These are phyloP conservation scores for Silurus aristotelis DNA, from an alignment of 2,797 vertebrate species.

Conservation along the genomic window DNA sequence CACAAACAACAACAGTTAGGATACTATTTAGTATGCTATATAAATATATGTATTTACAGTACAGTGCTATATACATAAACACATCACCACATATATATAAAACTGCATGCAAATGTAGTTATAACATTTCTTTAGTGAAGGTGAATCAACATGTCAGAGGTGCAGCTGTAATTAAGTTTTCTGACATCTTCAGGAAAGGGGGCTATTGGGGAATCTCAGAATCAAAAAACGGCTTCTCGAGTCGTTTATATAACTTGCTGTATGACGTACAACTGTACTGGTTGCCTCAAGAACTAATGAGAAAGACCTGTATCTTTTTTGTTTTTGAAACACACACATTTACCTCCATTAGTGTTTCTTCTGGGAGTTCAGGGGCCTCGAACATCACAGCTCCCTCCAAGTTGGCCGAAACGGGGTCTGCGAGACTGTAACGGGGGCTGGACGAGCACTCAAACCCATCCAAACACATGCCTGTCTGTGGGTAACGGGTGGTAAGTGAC, in stretches of 20 bases:
- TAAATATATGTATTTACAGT: too few species aligned
- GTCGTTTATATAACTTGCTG: neutral
- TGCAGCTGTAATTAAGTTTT: neutral
- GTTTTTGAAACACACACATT: conserved; percentile 37
- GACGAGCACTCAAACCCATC: conserved; percentile 80
- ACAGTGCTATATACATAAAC: too few species aligned
- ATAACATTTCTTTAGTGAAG: neutral
- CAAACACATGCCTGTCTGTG: conserved; percentile 74
- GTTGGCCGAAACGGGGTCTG: conserved; percentile 81
- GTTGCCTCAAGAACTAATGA: neutral
- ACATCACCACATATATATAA: neutral
- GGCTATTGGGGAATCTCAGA: neutral
- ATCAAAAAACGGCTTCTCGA: neutral
- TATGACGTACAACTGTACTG: neutral
- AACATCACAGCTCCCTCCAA: conserved; percentile 88
- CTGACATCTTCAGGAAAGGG: neutral
- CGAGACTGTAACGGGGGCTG: conserved; percentile 82
- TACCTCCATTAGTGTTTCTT: conserved; percentile 99
- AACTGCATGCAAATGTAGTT: neutral
- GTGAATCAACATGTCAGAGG: neutral
- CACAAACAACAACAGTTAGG: neutral
- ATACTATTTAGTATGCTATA: too few species aligned
- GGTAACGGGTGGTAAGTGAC: conserved; percentile 82
- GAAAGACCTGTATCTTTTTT: too few species aligned
- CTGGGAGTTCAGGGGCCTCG: conserved; percentile 91